These are phyloP conservation scores for Eulemur macaco DNA, from an alignment of 2,113 vertebrate genomes.

Conservation along the genomic window DNA sequence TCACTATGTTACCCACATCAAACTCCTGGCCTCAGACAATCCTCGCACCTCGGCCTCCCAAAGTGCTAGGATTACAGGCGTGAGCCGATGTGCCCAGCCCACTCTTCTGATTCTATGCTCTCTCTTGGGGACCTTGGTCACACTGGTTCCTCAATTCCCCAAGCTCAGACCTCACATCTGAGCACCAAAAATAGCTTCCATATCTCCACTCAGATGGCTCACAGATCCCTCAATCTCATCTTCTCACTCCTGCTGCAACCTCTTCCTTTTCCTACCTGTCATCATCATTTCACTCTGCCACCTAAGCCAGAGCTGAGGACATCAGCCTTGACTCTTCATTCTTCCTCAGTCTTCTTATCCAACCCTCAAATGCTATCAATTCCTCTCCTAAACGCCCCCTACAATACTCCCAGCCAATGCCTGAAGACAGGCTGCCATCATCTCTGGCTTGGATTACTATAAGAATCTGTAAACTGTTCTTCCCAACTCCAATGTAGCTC, in stretches of 20 bases:
- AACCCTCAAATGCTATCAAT: neutral
- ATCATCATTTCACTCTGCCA: neutral
- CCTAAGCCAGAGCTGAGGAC: neutral
- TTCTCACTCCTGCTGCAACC: neutral
- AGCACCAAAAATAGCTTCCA: neutral
- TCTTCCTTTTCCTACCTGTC: neutral
- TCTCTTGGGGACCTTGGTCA: neutral
- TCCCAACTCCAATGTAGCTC: neutral
- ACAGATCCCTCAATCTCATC: neutral
- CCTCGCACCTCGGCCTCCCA: too few species aligned
- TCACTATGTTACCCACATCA: too few species aligned
- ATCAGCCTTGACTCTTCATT: neutral
- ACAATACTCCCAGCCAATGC: neutral
- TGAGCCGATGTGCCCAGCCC: neutral
- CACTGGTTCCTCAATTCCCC: neutral
- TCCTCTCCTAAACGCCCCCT: neutral
- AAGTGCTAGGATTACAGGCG: too few species aligned
- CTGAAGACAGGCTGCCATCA: neutral
- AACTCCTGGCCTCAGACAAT: too few species aligned
- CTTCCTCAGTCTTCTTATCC: neutral
- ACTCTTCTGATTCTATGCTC: neutral
- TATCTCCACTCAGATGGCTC: neutral
- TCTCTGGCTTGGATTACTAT: neutral
- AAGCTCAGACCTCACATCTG: neutral
- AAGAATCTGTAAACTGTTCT: neutral